Evolutionary conservation across 2,113 vertebrate genomes (phyloP), one percentile per base, ranked within the genome.

Genomic region (Australoheros scitulus): DNA sequence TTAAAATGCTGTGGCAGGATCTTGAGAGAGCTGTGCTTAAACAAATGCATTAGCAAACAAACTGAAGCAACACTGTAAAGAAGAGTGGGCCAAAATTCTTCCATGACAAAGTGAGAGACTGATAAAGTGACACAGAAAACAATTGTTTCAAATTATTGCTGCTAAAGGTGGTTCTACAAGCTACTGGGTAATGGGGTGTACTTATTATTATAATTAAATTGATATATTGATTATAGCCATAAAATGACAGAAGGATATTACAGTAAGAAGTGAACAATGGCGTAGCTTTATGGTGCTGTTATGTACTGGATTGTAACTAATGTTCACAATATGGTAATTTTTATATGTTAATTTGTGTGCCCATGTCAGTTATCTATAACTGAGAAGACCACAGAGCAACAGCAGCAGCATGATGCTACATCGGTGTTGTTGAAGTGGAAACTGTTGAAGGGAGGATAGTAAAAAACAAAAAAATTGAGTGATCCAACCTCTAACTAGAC

Each of bases 21-120:
- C 26, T 26, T 26, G 26, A 43, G 36, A 65, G 36, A 43, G 38
- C 6, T 0, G 24, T 68, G 22, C 0, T 3, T 65, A 65, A 43
- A 22, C 38, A 15, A 3, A 65, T 17, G 22, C n/a, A 43, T 65
- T 24, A 43, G 41, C 13, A 43, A 47, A 17, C 14, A 10, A 26
- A 26, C 26, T 26, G 26, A 26, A 47, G 38, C 36, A 22, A 65
- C 63, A 43, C n/a, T 26, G 26, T 65, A 10, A 65, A 65, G n/a
- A 65, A 24, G n/a, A 65, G 38, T 24, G 0, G n/a, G 4, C 38
- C 63, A 17, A 7, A 68, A 68, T 0, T 47, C 38, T n/a, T 68
- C 22, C 38, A 65, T n/a, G 17, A 43, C 41, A 36, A 65, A 0
- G 63, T 4, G n/a, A 24, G 63, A 65, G 0, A 0, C 38, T 68